Evolutionary conservation across 2,797 vertebrate genomes (phyloP), one percentile per base, ranked within the genome.

Genomic region (Acanthis flammea): DNA sequence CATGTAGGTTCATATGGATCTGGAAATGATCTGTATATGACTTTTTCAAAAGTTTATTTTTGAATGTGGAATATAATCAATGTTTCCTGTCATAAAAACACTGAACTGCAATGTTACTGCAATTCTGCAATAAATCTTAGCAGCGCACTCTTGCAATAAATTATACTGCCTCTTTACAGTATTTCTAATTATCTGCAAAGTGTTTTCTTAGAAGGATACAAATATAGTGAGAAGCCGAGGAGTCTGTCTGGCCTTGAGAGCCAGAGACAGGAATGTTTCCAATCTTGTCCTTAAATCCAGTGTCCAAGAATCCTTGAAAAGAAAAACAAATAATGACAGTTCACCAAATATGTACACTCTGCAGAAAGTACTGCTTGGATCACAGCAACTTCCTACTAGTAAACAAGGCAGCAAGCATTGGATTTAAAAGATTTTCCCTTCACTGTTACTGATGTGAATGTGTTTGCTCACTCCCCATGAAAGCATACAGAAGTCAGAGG

Each of bases 301-400:
- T 47, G 98, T 98, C 99, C 99, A 99, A 74, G 98, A 98, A 91
- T 99, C 99, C 99, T 99, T 95, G 48, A 95, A 96, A 96, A 85
- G 14, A 96, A 79, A 86, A 94, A 93, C 13, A 93, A 61, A 95
- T 30, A 14, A 57, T 65, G 72, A 92, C 24, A 72, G 42, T 4
- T 96, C 77, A 67, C 78, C 78, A 96, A 92, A 93, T 48, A 92
- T 9, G 65, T 62, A 78, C 48, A 27, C 68, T 35, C 37, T 50
- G 61, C 30, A 75, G 60, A 58, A 80, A 93, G 62, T 6, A 66
- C 74, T 51, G 47, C 45, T 47, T 73, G 71, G n/a, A 75, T 66
- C 61, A 71, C 71, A 86, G 48, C 41, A 90, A 71, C 41, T 47
- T 76, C 82, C 50, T 53, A 33, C 35, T 48, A 75, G 83, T 9